Evolutionary conservation across 1,140 invertebrate genomes (phyloP).

Genomic region (Temnothorax curvispinosus): DNA sequence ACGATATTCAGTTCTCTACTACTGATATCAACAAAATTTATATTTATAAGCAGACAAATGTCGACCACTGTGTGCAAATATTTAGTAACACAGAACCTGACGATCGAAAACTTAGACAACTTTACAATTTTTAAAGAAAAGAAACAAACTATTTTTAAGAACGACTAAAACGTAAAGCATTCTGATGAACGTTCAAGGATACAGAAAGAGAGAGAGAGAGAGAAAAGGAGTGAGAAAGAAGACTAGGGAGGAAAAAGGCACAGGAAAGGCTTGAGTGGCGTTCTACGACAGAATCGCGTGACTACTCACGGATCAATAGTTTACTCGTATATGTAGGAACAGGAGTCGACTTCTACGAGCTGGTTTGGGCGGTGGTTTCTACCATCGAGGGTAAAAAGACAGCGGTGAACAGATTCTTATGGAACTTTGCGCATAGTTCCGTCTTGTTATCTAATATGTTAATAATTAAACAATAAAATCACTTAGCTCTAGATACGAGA

Average conservation of each 20-base stretch:
- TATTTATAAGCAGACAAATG: background rate
- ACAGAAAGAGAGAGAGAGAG: constrained; percentile 10
- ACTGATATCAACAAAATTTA: background rate
- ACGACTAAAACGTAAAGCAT: constrained; percentile 47
- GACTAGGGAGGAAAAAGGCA: constrained; percentile 71
- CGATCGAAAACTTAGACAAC: background rate
- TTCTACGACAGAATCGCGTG: constrained; percentile 85
- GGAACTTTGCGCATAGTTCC: background rate
- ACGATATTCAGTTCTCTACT: background rate
- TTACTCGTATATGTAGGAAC: constrained; percentile 75
- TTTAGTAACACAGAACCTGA: background rate
- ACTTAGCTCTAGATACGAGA: background rate
- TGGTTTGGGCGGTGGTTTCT: constrained; percentile 66
- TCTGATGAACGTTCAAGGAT: constrained; percentile 37
- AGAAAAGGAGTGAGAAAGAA: constrained; percentile 31
- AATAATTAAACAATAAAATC: background rate
- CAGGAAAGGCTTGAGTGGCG: constrained; percentile 84
- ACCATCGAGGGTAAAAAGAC: constrained; percentile 52
- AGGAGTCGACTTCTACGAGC: constrained; percentile 60
- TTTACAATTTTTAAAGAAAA: background rate
- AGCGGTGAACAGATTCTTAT: constrained; percentile 22
- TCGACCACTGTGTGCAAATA: background rate
- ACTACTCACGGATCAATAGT: constrained; percentile 85
- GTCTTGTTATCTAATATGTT: constrained; percentile 15
- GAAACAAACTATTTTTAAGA: background rate